Evolutionary conservation across 2,113 vertebrate genomes (phyloP).

Genomic region (Coptodon rendalli): DNA sequence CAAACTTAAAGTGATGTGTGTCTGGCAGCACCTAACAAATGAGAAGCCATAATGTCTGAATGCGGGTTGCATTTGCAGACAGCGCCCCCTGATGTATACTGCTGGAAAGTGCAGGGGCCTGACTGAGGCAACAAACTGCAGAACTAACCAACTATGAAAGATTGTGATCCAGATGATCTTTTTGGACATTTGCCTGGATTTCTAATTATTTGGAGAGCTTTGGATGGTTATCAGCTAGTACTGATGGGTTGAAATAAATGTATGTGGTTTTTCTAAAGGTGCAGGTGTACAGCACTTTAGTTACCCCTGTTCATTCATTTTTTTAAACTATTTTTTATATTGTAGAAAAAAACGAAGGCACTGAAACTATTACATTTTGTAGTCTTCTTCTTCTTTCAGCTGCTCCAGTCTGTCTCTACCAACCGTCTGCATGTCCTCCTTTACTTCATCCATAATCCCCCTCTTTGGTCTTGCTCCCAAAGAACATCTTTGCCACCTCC

Average conservation of each 20-base stretch:
- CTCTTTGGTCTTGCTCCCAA: not conserved
- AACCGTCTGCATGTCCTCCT: not conserved
- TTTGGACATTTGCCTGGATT: not conserved
- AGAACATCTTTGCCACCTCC: not conserved
- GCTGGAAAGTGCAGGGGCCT: conserved; percentile 11
- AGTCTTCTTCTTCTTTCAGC: not conserved
- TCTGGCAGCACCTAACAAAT: not conserved
- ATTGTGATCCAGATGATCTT: not conserved
- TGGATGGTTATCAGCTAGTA: not conserved
- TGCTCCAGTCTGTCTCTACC: not conserved
- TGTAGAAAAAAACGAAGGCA: not conserved
- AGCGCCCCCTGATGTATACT: conserved; percentile 30
- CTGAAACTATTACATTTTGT: not conserved
- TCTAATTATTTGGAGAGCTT: not conserved
- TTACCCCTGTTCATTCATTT: not conserved
- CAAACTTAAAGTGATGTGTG: not conserved
- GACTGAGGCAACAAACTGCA: not conserved
- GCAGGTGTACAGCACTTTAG: not conserved
- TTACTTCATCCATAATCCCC: rapidly evolving
- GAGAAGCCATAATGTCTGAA: not conserved
- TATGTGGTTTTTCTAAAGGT: not conserved
- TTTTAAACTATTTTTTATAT: not conserved
- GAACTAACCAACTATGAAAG: not conserved
- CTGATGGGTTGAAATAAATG: conserved; percentile 36
- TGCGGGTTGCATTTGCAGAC: not conserved